Conservation (phyloP, 2,888 invertebrate genomes). For the Oegoconia quadripuncta region DNA sequence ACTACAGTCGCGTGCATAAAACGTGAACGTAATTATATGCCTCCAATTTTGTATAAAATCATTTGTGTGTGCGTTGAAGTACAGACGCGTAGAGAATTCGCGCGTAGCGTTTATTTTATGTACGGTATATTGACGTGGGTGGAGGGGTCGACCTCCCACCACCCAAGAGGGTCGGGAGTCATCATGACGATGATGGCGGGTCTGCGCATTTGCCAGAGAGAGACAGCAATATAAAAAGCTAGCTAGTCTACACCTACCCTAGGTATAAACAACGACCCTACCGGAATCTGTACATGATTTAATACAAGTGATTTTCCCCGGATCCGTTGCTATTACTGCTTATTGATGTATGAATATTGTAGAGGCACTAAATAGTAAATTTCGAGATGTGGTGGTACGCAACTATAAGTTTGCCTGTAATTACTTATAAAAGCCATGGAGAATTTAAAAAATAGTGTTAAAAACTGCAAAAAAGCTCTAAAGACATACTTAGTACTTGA, state of each 20-base stretch:
- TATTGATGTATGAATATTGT: constrained; percentile 26
- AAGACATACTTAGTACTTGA: neutral
- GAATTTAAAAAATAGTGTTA: neutral
- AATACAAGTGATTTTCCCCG: constrained; percentile 47
- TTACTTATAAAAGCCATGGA: neutral
- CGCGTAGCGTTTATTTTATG: constrained; percentile 55
- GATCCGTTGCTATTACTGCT: constrained; percentile 38
- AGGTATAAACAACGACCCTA: constrained; percentile 26
- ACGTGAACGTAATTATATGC: constrained; percentile 54
- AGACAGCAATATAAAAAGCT: constrained; percentile 45
- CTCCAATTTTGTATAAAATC: constrained; percentile 66
- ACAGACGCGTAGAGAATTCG: constrained; percentile 12
- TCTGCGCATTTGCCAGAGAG: constrained; percentile 61
- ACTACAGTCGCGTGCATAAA: constrained; percentile 13
- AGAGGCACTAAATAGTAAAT: no score
- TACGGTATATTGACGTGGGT: constrained; percentile 61
- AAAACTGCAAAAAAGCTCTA: neutral
- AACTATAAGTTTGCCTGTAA: no score
- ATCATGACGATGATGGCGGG: constrained; percentile 66
- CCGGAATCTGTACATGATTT: constrained; percentile 30
- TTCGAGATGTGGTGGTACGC: no score
- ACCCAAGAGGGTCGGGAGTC: constrained; percentile 31
- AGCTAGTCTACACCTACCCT: constrained; percentile 35
- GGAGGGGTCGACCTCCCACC: constrained; percentile 20
- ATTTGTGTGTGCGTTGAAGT: constrained; percentile 25